Percentiles rank a stretch among this genome's conserved stretches.
phyloP scores from a whole-genome alignment of 2,888 invertebrate species.

The Mantis religiosa region DNA sequence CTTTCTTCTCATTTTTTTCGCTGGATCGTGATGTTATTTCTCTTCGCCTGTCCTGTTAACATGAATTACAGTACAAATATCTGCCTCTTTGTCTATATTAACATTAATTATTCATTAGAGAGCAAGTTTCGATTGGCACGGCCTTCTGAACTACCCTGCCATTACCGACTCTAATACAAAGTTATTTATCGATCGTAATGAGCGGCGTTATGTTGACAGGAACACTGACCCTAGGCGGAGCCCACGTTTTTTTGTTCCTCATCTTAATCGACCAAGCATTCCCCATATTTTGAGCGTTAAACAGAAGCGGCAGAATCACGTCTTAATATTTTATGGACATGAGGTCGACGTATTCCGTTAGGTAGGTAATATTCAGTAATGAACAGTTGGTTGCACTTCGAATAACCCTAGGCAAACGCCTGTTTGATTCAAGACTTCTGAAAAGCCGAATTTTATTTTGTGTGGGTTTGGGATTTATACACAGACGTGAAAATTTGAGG shows the following conservation, averaged over 20 bases:
- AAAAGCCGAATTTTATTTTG: neutral
- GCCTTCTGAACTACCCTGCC: neutral
- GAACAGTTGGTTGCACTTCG: neutral
- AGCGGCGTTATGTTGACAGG: neutral
- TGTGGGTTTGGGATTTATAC: neutral
- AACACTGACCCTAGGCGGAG: neutral
- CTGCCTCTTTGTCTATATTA: neutral
- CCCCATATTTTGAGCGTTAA: neutral
- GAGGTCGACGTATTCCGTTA: neutral
- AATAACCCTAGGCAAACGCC: neutral
- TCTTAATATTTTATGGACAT: neutral
- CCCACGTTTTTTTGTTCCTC: neutral
- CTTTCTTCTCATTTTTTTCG: too few species aligned
- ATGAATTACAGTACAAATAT: neutral
- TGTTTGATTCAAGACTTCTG: neutral
- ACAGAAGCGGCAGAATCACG: neutral
- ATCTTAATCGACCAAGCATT: neutral
- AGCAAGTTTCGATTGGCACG: neutral
- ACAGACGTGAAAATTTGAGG: neutral
- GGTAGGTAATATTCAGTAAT: neutral
- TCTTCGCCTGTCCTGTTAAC: neutral
- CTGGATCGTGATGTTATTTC: neutral
- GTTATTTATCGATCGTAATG: neutral
- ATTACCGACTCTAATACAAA: neutral
- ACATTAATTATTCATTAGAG: neutral